A percentile compares a stretch with the other conserved stretches of the same genome.
Conservation (phyloP, 2,113 vertebrate genomes). For the Jaculus jaculus region DNA sequence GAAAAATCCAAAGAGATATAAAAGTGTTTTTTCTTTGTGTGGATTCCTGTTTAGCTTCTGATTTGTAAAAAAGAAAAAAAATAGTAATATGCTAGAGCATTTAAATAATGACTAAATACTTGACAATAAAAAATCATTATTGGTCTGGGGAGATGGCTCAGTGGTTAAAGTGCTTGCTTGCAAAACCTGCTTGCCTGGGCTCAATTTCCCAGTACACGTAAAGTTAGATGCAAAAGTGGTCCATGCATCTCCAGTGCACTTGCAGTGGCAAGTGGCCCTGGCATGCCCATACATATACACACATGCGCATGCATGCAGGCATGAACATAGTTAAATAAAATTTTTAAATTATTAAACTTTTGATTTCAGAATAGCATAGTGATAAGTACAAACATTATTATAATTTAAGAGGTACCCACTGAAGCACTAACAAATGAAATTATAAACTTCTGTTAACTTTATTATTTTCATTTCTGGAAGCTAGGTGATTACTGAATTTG, state of each 20-base stretch:
- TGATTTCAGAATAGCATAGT: slow-evolving; percentile 1
- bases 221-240: too few relatives aligned
- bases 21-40: background rate
- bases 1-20: background rate
- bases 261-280: too few relatives aligned
- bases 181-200: too few relatives aligned
- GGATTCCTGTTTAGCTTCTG: background rate
- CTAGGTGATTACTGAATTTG: background rate
- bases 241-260: too few relatives aligned
- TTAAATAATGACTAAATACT: background rate
- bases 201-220: too few relatives aligned
- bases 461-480: background rate
- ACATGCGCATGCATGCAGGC: too few relatives aligned
- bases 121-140: background rate
- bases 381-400: background rate
- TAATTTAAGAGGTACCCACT: background rate
- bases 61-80: background rate
- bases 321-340: too few relatives aligned
- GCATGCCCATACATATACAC: too few relatives aligned
- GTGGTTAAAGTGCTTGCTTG: too few relatives aligned
- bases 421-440: slow-evolving; percentile 20
- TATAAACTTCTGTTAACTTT: background rate
- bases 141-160: background rate
- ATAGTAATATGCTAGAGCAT: background rate
- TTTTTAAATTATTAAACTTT: background rate